Evolutionary conservation across 2,888 invertebrate genomes (phyloP).

Genomic region (Eueremaeus valkanovi): DNA sequence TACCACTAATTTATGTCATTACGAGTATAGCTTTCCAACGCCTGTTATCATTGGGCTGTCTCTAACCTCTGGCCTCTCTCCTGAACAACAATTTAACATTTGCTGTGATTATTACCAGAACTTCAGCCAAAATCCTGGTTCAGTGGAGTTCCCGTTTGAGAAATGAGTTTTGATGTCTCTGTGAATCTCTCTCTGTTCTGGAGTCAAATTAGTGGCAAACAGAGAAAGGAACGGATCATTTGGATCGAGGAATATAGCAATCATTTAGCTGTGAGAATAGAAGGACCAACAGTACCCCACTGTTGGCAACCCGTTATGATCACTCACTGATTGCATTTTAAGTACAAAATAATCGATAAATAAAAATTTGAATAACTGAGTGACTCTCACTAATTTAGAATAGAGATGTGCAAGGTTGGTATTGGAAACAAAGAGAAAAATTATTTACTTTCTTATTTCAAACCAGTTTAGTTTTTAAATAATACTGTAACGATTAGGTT

Average conservation of each 20-base stretch:
- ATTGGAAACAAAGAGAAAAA: too few relatives aligned
- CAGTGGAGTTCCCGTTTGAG: not conserved
- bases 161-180: slow-evolving; percentile 12
- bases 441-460: too few relatives aligned
- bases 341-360: too few relatives aligned
- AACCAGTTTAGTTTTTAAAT: too few relatives aligned
- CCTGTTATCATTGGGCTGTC: not conserved
- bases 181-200: not conserved
- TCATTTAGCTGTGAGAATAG: too few relatives aligned
- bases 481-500: too few relatives aligned
- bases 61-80: slow-evolving; percentile 11
- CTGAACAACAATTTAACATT: slow-evolving; percentile 20
- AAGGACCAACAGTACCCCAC: not conserved
- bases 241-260: not conserved
- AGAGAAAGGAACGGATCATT: not conserved
- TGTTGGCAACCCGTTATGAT: too few relatives aligned
- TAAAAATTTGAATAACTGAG: too few relatives aligned
- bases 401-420: too few relatives aligned
- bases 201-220: not conserved
- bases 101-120: not conserved
- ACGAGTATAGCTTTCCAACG: not conserved
- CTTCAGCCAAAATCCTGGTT: not conserved
- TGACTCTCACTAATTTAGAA: too few relatives aligned
- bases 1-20: slow-evolving; percentile 19
- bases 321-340: too few relatives aligned